phyloP scores from a whole-genome alignment of 1,140 invertebrate genomes.

The Nautilus pompilius region DNA sequence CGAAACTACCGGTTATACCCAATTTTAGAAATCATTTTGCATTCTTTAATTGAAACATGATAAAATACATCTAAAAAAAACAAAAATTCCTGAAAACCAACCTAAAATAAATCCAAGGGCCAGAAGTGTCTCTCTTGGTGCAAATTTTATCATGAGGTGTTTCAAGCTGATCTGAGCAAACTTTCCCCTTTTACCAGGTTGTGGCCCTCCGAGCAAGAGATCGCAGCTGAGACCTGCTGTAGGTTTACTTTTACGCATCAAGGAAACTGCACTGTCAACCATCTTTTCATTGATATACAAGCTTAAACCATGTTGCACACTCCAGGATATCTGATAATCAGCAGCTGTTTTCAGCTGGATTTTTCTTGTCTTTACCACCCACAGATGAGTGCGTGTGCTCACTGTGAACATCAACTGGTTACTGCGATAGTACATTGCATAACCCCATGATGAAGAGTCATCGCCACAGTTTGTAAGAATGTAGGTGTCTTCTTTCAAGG shows the following conservation, averaged over 20 bases:
- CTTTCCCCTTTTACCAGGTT: background rate
- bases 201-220: conserved; percentile 16
- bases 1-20: too few species aligned
- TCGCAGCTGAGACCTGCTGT: background rate
- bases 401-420: conserved; percentile 17
- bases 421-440: conserved; percentile 24
- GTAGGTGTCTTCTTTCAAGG: conserved; percentile 24
- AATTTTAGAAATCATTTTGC: too few species aligned
- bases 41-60: too few species aligned
- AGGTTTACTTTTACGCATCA: conserved; percentile 11
- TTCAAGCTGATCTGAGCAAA: conserved; percentile 21
- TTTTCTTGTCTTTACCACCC: conserved; percentile 19
- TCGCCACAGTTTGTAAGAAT: conserved; percentile 36
- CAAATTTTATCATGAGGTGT: background rate
- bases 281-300: conserved; percentile 20
- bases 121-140: background rate
- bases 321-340: conserved; percentile 26
- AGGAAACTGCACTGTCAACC: conserved; percentile 16
- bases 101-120: background rate
- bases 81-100: background rate
- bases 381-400: conserved; percentile 24
- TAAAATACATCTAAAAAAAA: too few species aligned
- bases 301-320: conserved; percentile 23
- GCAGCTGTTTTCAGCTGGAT: conserved; percentile 15
- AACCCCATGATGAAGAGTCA: conserved; percentile 16